A percentile compares a stretch with the other conserved stretches of the same genome.
These are phyloP conservation scores for Ispidina picta DNA, from an alignment of 2,797 vertebrate genomes.

Conservation along the genomic window DNA sequence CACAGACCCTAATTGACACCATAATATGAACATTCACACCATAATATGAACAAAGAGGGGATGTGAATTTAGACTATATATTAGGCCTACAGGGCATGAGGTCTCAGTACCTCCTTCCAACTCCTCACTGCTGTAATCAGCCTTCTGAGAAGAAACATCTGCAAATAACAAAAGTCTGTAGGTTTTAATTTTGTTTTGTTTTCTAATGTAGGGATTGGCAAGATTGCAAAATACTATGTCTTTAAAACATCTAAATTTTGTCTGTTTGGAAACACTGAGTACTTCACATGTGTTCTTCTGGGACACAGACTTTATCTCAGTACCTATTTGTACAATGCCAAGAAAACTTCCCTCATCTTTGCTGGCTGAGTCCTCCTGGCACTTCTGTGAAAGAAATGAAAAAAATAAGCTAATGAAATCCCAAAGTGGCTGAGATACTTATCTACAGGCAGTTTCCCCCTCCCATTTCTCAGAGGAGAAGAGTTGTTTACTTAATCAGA, in stretches of 20 bases:
- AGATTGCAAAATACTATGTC: not conserved
- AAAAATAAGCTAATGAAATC: not conserved
- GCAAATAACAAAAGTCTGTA: not conserved
- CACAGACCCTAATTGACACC: not conserved
- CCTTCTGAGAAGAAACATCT: not conserved
- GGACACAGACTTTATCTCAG: not conserved
- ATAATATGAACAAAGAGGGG: not conserved
- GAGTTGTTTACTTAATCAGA: constrained; percentile 39
- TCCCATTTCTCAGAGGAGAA: not conserved
- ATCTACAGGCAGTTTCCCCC: not conserved
- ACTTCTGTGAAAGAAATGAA: not conserved
- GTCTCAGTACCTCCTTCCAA: not conserved
- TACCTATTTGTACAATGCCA: not conserved
- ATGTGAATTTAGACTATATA: not conserved
- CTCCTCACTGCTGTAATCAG: not conserved
- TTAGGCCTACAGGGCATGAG: fast-evolving
- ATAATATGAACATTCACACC: not conserved
- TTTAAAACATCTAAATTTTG: not conserved
- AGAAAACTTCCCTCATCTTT: not conserved
- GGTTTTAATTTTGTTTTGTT: not conserved
- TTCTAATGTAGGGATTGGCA: not conserved
- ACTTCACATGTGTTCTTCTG: not conserved
- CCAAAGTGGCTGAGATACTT: not conserved
- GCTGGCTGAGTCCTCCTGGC: not conserved
- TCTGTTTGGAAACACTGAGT: not conserved